Conservation (phyloP, 2,797 vertebrate genomes). For the Acestrorhynchus altus region DNA sequence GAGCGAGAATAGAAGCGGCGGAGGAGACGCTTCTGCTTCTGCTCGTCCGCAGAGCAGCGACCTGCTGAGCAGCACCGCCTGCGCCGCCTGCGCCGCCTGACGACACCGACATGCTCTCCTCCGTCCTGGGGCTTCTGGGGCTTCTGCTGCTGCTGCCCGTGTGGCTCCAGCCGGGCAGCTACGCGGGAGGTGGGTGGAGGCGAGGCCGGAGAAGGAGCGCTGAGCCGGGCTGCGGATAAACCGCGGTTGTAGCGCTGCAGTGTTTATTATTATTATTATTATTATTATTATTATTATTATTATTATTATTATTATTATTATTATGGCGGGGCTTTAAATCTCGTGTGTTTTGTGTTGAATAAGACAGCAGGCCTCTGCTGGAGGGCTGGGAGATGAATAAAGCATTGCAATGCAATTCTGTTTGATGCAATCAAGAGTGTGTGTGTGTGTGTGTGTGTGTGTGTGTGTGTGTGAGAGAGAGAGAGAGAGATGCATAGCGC, state of each 20-base stretch:
- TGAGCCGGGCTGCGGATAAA: not conserved
- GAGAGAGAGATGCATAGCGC: not conserved
- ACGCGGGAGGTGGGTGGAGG: conserved; percentile 58
- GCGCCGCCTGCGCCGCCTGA: too few relatives aligned
- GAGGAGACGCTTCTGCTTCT: not conserved
- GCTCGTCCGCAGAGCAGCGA: conserved; percentile 17
- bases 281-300: too few relatives aligned
- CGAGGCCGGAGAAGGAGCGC: not conserved
- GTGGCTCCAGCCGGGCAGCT: conserved; percentile 59
- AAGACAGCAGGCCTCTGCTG: conserved; percentile 31
- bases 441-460: too few relatives aligned
- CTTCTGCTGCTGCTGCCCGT: conserved; percentile 59
- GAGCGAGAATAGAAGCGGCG: not conserved
- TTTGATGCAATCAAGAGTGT: not conserved
- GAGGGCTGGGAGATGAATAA: conserved; percentile 17
- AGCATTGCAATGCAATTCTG: not conserved
- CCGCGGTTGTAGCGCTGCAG: too few relatives aligned
- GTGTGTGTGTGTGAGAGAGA: not conserved
- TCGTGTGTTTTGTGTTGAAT: too few relatives aligned
- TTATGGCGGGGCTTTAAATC: too few relatives aligned
- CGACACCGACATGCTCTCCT: conserved; percentile 67
- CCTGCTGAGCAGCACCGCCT: not conserved
- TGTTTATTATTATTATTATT: too few relatives aligned
- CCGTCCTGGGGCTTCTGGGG: conserved; percentile 58
- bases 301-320: too few relatives aligned